Base-by-base conservation (phyloP, 2,113 vertebrate species). In the Morone chrysops region DNA sequence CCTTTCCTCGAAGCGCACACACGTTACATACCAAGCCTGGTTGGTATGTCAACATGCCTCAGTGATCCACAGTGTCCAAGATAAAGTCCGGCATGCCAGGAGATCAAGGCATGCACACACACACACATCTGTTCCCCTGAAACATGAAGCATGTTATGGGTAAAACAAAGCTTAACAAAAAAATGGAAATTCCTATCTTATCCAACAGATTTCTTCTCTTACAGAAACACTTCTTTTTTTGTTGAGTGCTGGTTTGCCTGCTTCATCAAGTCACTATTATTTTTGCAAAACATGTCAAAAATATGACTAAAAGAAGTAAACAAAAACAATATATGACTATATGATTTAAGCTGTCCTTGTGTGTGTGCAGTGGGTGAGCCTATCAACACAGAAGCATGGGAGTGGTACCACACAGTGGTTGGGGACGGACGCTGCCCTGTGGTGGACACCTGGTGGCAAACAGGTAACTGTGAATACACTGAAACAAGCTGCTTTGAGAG, bases 401-500 rank as follows among this genome's bases (percentile, higher is more conserved):
- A 94, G 70, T 95, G 94, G 94, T 95, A 95, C 83, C 78, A 89
- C 78, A 57, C 50, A 12, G 93, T 95, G 51, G 94, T 95, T 1
- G 94, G 94, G 17, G 93, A 86, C 0, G 73, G 89, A 11, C 89
- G 92, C 75, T 95, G 94, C 56, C 91, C 94, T 36, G 90, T 95
- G 59, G 89, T 95, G 70, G 94, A 95, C 88, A 95, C 94, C 62
- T 95, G 94, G 94, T 95, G 94, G 94, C 94, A 95, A 87, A 94
- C 94, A 16, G 94, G 94, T 95, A 91, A 87, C 18, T 25, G 31
- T 20, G 41, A 60, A 61, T 20, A 22, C 66, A 43, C 45, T 65
- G 9, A 43, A 54, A 25, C 25, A 1, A 25, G 25, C 25, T 25
- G 25, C 12, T 12, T 22, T 57, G 11, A 25, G 54, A 57, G 10